Conservation (phyloP, 2,888 invertebrate genomes). For the Aspidapion aeneum region DNA sequence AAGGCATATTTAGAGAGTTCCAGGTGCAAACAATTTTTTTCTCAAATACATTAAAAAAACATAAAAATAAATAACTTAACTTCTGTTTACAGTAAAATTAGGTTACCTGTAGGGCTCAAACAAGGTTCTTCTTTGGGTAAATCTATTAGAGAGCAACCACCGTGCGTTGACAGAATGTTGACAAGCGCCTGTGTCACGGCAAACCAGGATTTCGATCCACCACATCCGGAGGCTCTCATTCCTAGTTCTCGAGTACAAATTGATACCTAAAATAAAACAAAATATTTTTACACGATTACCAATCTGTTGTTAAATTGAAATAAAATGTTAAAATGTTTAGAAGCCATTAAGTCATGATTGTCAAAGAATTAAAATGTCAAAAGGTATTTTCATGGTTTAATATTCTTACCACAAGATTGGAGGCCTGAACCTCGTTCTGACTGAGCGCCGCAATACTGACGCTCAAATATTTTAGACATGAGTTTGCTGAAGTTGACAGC, state of each 20-base stretch:
- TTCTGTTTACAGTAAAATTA: no score
- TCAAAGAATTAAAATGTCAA: no score
- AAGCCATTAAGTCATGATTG: no score
- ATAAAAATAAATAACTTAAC: no score
- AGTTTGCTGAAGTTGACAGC: constrained; percentile 39
- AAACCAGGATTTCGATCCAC: constrained; percentile 39
- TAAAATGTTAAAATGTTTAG: no score
- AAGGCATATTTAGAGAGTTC: no score
- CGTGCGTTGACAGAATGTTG: constrained; percentile 51
- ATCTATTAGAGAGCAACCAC: constrained; percentile 46
- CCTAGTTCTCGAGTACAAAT: constrained; percentile 55
- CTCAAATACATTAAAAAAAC: no score
- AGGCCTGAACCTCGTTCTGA: constrained; percentile 53
- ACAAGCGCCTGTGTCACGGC: constrained; percentile 60
- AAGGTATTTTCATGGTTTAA: no score
- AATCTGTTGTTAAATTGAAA: no score
- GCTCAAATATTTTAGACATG: constrained; percentile 44
- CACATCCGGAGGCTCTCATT: constrained; percentile 46
- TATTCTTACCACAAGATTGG: constrained; percentile 48
- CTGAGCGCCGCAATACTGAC: constrained; percentile 53
- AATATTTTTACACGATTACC: no score
- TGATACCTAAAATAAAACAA: constrained; percentile 41
- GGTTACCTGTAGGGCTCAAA: constrained; percentile 21
- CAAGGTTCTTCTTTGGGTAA: constrained; percentile 40
- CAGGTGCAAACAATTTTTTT: no score